Conservation (phyloP, 1,140 invertebrate genomes). For the Bombyx mandarina region DNA sequence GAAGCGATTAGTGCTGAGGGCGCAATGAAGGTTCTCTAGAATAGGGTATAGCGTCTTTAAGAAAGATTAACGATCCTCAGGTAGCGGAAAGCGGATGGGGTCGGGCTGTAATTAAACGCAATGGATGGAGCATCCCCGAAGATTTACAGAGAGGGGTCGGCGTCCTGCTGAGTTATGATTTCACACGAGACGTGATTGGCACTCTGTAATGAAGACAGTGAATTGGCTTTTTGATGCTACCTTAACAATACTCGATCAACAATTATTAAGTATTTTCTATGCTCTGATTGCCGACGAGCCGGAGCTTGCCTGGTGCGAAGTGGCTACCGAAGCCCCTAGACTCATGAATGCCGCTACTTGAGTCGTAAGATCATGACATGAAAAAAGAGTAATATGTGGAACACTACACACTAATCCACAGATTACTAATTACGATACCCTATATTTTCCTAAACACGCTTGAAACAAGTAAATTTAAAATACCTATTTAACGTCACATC, state of each 20-base stretch:
- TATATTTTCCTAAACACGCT: too few species aligned
- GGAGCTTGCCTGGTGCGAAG: too few species aligned
- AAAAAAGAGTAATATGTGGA: too few species aligned
- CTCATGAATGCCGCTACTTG: too few species aligned
- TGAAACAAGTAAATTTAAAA: too few species aligned
- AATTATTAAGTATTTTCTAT: too few species aligned
- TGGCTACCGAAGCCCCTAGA: too few species aligned
- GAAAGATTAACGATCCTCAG: slow-evolving; percentile 68
- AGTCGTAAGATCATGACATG: too few species aligned
- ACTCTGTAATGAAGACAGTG: slow-evolving; percentile 43
- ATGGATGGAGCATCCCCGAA: slow-evolving; percentile 58
- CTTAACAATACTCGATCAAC: slow-evolving; percentile 1
- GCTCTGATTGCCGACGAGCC: too few species aligned
- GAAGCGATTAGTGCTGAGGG: slow-evolving; percentile 49
- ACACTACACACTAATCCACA: too few species aligned
- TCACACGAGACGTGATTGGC: slow-evolving; percentile 56
- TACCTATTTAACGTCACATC: too few species aligned
- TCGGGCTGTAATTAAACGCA: slow-evolving; percentile 65
- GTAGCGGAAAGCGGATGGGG: slow-evolving; percentile 42
- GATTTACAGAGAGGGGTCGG: slow-evolving; percentile 51
- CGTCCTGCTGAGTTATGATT: slow-evolving; percentile 66
- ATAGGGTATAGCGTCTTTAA: slow-evolving; percentile 61
- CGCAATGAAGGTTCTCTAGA: slow-evolving; percentile 36
- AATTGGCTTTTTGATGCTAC: slow-evolving; percentile 26
- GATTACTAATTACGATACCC: too few species aligned